phyloP scores from a whole-genome alignment of 2,888 invertebrate genomes.

The Thereva nobilitata region DNA sequence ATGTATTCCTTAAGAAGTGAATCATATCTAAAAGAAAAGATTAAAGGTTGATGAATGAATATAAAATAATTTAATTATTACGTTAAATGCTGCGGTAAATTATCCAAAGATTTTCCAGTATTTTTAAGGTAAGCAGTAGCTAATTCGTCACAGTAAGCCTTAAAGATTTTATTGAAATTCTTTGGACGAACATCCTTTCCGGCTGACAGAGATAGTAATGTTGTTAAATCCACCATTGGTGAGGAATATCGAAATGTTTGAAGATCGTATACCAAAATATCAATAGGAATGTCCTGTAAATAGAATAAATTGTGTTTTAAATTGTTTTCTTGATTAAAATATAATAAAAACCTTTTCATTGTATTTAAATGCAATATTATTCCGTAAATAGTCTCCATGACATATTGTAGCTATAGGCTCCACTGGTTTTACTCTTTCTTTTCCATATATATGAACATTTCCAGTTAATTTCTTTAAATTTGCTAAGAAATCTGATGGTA shows the following conservation, averaged over 20 bases:
- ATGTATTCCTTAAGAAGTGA: conserved; percentile 52
- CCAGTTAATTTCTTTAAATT: conserved; percentile 43
- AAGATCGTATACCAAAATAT: conserved; percentile 56
- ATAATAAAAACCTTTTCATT: conserved; percentile 26
- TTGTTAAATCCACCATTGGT: conserved; percentile 54
- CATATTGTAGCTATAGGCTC: conserved; percentile 54
- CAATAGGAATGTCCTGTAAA: conserved; percentile 46
- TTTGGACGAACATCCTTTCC: conserved; percentile 49
- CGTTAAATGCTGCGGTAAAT: conserved; percentile 50
- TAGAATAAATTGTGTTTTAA: background rate
- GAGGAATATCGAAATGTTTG: conserved; percentile 54
- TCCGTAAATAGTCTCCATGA: conserved; percentile 56
- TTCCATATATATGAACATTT: conserved; percentile 44
- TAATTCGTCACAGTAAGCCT: conserved; percentile 49
- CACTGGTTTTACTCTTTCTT: conserved; percentile 48
- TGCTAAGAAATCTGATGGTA: conserved; percentile 48
- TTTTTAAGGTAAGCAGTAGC: conserved; percentile 42
- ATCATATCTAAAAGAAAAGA: conserved; percentile 45
- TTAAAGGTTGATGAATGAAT: background rate
- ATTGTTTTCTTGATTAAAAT: background rate
- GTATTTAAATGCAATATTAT: conserved; percentile 56
- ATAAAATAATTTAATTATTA: conserved; percentile 37
- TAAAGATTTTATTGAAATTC: conserved; percentile 51
- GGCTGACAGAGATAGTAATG: conserved; percentile 51
- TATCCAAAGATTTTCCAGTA: conserved; percentile 25